Base-by-base conservation (phyloP, 2,888 invertebrate species). In the Hemicrepidius hirtus region DNA sequence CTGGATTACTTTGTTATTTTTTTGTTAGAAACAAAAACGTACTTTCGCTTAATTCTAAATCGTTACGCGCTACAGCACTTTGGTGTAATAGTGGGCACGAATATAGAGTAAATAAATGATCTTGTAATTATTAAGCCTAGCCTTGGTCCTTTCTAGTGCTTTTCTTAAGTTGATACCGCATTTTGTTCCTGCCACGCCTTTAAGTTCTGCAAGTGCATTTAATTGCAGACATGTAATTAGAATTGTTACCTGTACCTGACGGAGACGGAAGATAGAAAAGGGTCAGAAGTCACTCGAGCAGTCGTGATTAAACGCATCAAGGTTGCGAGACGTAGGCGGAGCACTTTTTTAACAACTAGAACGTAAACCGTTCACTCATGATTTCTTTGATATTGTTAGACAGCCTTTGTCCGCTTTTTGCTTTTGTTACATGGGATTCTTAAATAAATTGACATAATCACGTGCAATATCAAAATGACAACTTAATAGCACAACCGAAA, bases 281-380 rank as follows among this genome's bases (percentile, higher is more conserved):
- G 79, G 77, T 78, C 77, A 78, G 71, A 79, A 76, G 79, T 77
- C 70, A 79, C 67, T 76, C 75, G 79, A 77, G 74, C 77, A 69
- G 59, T 78, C 78, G 78, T 78, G 76, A 76, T 77, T 76, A 62
- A 67, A 73, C 65, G 37, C 50, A 24, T 65, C 77, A 78, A 78
- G 78, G 78, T 77, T 76, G 66, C n/a, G 35, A 49, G 55, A 65
- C 50, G 53, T 67, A 46, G 70, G 74, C 60, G 74, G 67, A 62
- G 66, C 20, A 35, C 53, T 50, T 68, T 72, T 71, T 66, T 24
- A 44, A 66, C 16, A 63, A 62, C 28, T 72, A 40, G 68, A 63
- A 57, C 64, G n/a, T 24, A 53, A 65, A 62, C 72, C 72, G 35
- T 72, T 72, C 72, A 72, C 72, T 72, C 37, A 60, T 50, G 59